These are phyloP conservation scores for Ephydatia muelleri DNA, from an alignment of 37 sponge, comb jelly and placozoan genomes.

Conservation along the genomic window DNA sequence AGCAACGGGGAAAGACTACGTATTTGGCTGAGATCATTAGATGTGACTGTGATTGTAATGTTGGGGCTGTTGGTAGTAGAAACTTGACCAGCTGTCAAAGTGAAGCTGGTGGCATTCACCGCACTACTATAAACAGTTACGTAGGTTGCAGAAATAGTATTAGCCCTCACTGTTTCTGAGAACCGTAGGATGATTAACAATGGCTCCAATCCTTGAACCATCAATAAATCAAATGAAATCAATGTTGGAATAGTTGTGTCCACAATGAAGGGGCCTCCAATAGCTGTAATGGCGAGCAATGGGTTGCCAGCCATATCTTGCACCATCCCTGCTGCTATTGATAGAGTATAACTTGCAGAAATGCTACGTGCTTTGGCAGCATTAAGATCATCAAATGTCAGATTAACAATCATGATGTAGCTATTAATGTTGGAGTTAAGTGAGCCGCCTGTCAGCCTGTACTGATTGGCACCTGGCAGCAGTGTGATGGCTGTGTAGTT, in stretches of 20 bases:
- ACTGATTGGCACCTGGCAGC: constrained; percentile 14
- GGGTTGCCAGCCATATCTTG: constrained; percentile 68
- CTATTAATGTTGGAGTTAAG: constrained; percentile 36
- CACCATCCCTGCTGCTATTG: constrained; percentile 48
- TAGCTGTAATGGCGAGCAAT: constrained; percentile 10
- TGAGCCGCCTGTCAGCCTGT: constrained; percentile 70
- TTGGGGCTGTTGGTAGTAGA: constrained; percentile 40
- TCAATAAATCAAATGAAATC: constrained; percentile 74
- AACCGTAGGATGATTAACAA: constrained; percentile 75
- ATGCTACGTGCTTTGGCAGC: constrained; percentile 44
- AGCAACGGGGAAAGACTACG: constrained; percentile 66
- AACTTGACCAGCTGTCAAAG: constrained; percentile 45
- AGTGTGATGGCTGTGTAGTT: constrained; percentile 61
- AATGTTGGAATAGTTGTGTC: constrained; percentile 72
- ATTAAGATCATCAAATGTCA: constrained; percentile 78
- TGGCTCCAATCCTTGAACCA: constrained; percentile 77
- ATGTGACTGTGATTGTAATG: constrained; percentile 59
- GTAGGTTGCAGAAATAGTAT: background rate
- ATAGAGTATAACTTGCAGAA: constrained; percentile 36
- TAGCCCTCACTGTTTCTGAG: constrained; percentile 81
- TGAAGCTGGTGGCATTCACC: constrained; percentile 35
- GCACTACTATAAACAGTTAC: background rate
- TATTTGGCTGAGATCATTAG: constrained; percentile 57
- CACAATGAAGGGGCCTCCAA: constrained; percentile 1
- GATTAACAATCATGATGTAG: constrained; percentile 37